Evolutionary conservation across 2,888 invertebrate genomes (phyloP).

Genomic region (Pollenia angustigena): DNA sequence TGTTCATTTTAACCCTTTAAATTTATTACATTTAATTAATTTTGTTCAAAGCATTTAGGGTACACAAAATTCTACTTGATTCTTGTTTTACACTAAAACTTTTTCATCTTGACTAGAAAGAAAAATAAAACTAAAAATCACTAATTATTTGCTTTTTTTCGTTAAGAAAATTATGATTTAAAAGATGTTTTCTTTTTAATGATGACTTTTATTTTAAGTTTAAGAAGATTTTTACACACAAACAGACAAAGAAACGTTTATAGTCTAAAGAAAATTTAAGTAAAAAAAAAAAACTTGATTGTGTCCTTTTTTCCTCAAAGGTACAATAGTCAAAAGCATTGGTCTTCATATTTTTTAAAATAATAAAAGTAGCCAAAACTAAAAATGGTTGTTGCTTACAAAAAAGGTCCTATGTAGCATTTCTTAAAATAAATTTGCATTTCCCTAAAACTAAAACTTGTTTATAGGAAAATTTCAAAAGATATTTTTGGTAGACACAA

Average conservation of each 20-base stretch:
- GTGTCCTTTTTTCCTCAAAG: not conserved
- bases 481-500: no score
- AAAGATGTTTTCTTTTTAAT: constrained; percentile 48
- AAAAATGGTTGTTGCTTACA: no score
- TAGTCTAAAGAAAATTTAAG: not conserved
- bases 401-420: no score
- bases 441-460: no score
- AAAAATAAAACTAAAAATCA: constrained; percentile 35
- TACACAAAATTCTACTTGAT: not conserved
- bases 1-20: no score
- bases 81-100: not conserved
- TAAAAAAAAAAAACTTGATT: not conserved
- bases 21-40: no score
- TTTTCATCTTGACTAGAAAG: not conserved
- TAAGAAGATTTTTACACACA: constrained; percentile 15
- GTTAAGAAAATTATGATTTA: constrained; percentile 48
- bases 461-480: no score
- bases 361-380: no score
- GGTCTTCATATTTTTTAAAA: no score
- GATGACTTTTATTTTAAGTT: constrained; percentile 55
- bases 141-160: constrained; percentile 43
- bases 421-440: no score
- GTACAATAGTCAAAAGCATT: no score
- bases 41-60: not conserved
- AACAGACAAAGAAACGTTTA: not conserved